phyloP scores from a whole-genome alignment of 2,113 vertebrate species.

The Telmatochromis brichardi region DNA sequence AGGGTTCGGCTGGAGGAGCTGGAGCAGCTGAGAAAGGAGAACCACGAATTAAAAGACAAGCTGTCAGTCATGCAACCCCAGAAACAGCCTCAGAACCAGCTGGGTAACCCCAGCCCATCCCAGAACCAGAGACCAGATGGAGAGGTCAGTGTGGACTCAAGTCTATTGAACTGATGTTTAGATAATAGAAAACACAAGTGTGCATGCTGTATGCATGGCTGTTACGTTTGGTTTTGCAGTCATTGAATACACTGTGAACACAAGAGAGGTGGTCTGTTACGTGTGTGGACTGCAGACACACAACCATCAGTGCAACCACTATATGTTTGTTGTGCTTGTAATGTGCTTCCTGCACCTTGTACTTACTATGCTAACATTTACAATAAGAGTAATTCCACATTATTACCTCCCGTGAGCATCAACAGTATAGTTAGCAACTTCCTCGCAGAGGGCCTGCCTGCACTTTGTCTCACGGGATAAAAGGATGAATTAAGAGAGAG shows the following conservation, averaged over 20 bases:
- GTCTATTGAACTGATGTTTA: background rate
- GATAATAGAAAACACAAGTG: background rate
- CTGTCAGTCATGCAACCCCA: slow-evolving; percentile 78
- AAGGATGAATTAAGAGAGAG: slow-evolving; percentile 45
- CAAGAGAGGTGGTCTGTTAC: background rate
- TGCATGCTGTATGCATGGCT: background rate
- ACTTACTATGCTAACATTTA: slow-evolving; percentile 42
- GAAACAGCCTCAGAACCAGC: slow-evolving; percentile 19
- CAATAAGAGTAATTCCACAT: slow-evolving; percentile 31
- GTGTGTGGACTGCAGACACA: background rate
- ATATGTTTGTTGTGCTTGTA: slow-evolving; percentile 25
- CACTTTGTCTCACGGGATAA: slow-evolving; percentile 39
- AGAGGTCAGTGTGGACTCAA: slow-evolving; percentile 49
- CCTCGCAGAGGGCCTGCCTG: slow-evolving; percentile 8
- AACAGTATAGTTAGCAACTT: slow-evolving; percentile 19
- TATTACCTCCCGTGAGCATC: slow-evolving; percentile 34
- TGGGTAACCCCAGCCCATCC: background rate
- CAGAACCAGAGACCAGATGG: slow-evolving; percentile 38
- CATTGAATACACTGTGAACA: background rate
- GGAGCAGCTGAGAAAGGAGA: slow-evolving; percentile 88
- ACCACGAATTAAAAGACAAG: slow-evolving; percentile 89
- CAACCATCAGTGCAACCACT: background rate
- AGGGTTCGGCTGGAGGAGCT: slow-evolving; percentile 86
- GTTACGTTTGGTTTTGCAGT: background rate
- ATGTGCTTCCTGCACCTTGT: slow-evolving; percentile 32